phyloP scores from a whole-genome alignment of 2,888 invertebrate genomes.

The Zhuqinia jingwanae region DNA sequence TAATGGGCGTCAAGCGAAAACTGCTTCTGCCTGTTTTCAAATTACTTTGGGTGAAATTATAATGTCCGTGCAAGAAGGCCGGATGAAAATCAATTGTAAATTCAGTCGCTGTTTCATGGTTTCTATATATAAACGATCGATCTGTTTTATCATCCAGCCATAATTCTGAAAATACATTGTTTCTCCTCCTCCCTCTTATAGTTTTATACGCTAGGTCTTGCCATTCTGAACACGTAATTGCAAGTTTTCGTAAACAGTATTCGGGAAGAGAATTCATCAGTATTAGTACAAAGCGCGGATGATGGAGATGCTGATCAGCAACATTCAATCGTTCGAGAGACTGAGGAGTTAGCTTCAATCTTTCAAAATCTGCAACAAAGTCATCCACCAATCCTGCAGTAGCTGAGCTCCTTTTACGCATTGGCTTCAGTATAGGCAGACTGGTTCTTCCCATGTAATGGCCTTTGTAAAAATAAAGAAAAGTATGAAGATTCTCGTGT shows the following conservation, averaged over 20 bases:
- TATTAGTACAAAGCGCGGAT: neutral
- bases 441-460: neutral
- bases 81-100: neutral
- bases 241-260: neutral
- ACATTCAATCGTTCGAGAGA: neutral
- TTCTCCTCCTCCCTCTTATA: conserved; percentile 1
- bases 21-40: no score
- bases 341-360: conserved; percentile 1
- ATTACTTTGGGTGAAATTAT: no score
- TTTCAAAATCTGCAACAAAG: conserved; percentile 23
- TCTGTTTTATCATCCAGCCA: neutral
- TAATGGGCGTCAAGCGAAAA: no score
- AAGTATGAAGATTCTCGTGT: no score
- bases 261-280: conserved; percentile 16
- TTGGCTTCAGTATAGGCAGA: neutral
- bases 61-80: neutral
- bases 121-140: neutral
- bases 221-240: conserved; percentile 7
- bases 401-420: neutral
- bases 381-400: neutral
- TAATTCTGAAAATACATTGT: conserved; percentile 20
- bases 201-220: conserved; percentile 1
- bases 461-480: neutral
- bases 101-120: neutral
- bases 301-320: neutral